Conservation (phyloP, 2,797 vertebrate species). For the Zalophus californianus region DNA sequence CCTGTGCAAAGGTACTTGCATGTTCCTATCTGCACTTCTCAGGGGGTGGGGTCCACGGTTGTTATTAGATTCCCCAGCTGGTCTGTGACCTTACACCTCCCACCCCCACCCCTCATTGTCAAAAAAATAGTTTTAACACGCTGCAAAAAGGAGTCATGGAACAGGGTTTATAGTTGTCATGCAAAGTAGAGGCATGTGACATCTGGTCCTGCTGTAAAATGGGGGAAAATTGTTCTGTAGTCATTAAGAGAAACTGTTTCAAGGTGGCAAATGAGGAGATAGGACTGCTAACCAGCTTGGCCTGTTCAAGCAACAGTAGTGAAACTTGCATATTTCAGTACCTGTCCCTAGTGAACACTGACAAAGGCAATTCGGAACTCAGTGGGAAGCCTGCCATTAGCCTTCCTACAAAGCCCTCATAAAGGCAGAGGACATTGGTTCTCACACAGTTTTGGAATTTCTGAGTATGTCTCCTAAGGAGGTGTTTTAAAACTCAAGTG, state of each 20-base stretch:
- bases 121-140: background rate
- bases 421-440: background rate
- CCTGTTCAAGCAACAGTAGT: background rate
- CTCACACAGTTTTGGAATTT: background rate
- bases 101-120: accelerated
- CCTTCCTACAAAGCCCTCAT: background rate
- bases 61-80: background rate
- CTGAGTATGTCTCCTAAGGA: background rate
- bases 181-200: background rate
- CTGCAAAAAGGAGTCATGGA: background rate
- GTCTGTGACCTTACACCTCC: background rate
- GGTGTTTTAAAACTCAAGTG: background rate
- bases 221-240: background rate
- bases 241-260: background rate
- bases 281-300: background rate
- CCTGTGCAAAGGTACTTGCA: background rate
- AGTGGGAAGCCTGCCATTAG: background rate
- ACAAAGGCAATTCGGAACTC: background rate
- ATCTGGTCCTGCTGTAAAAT: background rate
- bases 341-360: background rate
- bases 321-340: background rate
- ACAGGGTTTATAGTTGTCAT: background rate
- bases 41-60: background rate
- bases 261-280: background rate
- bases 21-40: background rate